Percentiles rank a stretch among this genome's conserved stretches.
Conservation (phyloP, 2,797 vertebrate species). For the Hemitrygon akajei region DNA sequence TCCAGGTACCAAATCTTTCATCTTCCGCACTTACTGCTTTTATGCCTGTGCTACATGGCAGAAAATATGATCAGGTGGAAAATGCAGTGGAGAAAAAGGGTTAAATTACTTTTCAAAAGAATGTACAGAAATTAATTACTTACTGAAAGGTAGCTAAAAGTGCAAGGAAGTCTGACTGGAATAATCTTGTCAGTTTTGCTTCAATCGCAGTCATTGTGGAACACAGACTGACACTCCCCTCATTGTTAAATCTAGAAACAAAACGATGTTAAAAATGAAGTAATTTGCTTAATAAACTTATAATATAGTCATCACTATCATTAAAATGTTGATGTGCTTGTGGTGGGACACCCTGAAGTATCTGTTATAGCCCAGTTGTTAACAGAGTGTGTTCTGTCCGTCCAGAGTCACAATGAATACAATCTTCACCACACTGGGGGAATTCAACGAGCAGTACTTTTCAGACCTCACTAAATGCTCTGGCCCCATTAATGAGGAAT, state of each 20-base stretch:
- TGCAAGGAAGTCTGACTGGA: conserved; percentile 50
- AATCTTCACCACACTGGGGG: too few relatives aligned
- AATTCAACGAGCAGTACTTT: too few relatives aligned
- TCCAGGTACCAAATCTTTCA: neutral
- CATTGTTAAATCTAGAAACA: conserved; percentile 45
- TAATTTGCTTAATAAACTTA: too few relatives aligned
- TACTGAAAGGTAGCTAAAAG: conserved; percentile 48
- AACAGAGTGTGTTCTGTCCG: too few relatives aligned
- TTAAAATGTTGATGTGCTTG: neutral
- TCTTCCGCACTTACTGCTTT: neutral
- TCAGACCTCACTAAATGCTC: too few relatives aligned
- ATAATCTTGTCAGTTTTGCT: conserved; percentile 46
- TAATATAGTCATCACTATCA: neutral
- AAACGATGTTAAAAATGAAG: conserved; percentile 36
- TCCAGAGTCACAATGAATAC: too few relatives aligned
- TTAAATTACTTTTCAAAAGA: neutral
- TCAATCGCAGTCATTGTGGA: conserved; percentile 46
- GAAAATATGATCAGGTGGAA: neutral
- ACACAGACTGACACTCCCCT: conserved; percentile 39
- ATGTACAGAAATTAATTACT: conserved; percentile 32
- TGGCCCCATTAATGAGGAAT: too few relatives aligned
- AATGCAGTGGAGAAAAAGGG: neutral
- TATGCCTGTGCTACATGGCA: neutral
- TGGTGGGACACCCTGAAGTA: too few relatives aligned
- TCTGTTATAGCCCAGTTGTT: too few relatives aligned